A percentile compares a stretch with the other conserved stretches of the same genome.
Evolutionary conservation across 2,888 invertebrate genomes (phyloP).

Genomic region (Scrobipalpa costella): DNA sequence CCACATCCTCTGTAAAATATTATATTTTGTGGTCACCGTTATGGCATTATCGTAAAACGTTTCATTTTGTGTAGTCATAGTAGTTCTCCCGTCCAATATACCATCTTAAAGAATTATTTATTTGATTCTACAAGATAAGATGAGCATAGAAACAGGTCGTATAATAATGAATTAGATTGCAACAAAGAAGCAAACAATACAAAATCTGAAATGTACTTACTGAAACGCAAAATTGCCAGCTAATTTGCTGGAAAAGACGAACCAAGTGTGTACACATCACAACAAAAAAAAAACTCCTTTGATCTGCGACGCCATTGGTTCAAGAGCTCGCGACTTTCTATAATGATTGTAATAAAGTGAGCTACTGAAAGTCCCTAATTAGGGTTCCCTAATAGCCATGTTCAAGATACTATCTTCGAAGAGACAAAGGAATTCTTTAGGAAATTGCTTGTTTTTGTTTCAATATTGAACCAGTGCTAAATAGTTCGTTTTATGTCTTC

Average conservation of each 20-base stretch:
- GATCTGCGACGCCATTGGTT: slow-evolving; percentile 40
- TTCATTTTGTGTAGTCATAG: too few species aligned
- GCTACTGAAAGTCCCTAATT: slow-evolving; percentile 22
- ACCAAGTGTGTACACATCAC: slow-evolving; percentile 30
- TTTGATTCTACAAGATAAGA: too few species aligned
- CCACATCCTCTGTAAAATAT: too few species aligned
- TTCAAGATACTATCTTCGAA: slow-evolving; percentile 10
- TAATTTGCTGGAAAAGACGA: not conserved
- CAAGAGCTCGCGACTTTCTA: slow-evolving; percentile 11
- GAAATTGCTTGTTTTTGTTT: not conserved
- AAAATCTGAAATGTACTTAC: not conserved
- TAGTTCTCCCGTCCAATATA: too few species aligned
- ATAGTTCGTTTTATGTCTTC: not conserved
- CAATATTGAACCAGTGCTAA: not conserved
- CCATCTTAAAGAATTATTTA: too few species aligned
- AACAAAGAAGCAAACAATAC: not conserved
- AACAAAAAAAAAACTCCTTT: slow-evolving; percentile 54
- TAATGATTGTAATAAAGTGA: slow-evolving; percentile 23
- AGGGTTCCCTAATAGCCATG: slow-evolving; percentile 11
- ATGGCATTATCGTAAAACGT: too few species aligned
- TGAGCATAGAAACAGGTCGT: too few species aligned
- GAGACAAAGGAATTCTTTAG: not conserved
- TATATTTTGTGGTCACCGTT: too few species aligned
- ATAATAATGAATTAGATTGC: too few species aligned
- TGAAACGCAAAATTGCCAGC: not conserved